These are phyloP conservation scores for Babyrousa celebensis DNA, from an alignment of 2,797 vertebrate species.

Conservation along the genomic window DNA sequence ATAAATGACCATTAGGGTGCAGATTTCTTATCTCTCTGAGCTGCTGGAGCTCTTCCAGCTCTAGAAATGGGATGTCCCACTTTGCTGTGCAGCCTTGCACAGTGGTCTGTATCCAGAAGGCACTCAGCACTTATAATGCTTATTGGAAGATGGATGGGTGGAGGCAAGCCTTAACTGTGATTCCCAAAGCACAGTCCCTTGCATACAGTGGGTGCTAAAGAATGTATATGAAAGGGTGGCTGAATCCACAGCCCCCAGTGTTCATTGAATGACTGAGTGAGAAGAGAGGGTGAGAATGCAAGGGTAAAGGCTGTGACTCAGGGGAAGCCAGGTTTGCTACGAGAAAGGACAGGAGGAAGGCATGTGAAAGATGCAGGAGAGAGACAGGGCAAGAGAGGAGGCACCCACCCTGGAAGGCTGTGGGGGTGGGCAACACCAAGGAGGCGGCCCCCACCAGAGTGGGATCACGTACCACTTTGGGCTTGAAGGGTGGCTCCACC, in stretches of 20 bases:
- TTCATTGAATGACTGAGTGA: not conserved
- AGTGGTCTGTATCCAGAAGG: not conserved
- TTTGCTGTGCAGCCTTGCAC: not conserved
- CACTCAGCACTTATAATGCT: not conserved
- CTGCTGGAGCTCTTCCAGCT: not conserved
- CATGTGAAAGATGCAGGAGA: not conserved
- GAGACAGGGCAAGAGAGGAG: not conserved
- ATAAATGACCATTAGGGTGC: not conserved
- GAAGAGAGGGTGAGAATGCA: not conserved
- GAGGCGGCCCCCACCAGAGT: not conserved
- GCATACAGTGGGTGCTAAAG: not conserved
- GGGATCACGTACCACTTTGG: slow-evolving; percentile 96
- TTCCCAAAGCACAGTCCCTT: not conserved
- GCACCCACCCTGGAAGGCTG: not conserved
- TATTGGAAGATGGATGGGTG: not conserved
- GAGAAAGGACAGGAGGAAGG: not conserved
- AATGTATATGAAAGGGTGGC: not conserved
- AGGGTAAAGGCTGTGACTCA: not conserved
- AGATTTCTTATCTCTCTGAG: not conserved
- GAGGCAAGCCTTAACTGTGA: not conserved
- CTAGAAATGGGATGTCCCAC: not conserved
- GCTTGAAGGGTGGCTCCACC: slow-evolving; percentile 96
- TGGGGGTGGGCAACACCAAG: accelerated
- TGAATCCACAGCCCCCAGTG: not conserved
- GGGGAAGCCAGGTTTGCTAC: not conserved